Base-by-base conservation (phyloP, 2,113 vertebrate genomes). In the Megaleporinus macrocephalus region DNA sequence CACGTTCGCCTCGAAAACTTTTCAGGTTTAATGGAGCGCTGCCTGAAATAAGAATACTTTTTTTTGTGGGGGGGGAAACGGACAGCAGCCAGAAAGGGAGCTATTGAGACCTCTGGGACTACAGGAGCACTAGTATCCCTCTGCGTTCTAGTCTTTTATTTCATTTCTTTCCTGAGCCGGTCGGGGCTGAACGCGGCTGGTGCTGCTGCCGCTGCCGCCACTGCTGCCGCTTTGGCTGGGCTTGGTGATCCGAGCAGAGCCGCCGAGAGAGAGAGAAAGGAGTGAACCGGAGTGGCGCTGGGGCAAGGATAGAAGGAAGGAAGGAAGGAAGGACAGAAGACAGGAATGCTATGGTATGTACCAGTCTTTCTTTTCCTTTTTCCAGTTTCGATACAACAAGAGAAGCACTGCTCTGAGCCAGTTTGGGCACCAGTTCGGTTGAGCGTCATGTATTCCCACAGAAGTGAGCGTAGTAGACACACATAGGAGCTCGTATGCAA, bases 311-410 rank as follows among this genome's bases (percentile, higher is more conserved):
- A n/a, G n/a, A n/a, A n/a, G n/a, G n/a, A n/a, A n/a, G n/a, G n/a
- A n/a, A n/a, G n/a, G n/a, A n/a, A n/a, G n/a, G n/a, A n/a, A n/a
- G n/a, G n/a, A n/a, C n/a, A n/a, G 80, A 26, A 84, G 59, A 47
- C 83, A 84, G 90, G 89, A 93, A 90, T 92, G 90, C 91, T 88
- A 87, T 91, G 94, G 94, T 95, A 95, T 80, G 94, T 93, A 86
- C 57, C 83, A 78, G 84, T 85, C 68, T 49, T 89, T 89, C 62
- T 61, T 24, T 73, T 12, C 22, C 13, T 27, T 13, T 57, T 27
- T 44, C 11, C 72, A 53, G 18, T 18, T 33, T 80, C 30, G 14
- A 14, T 29, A 0, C n/a, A 77, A 68, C 36, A n/a, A n/a, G 30
- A 49, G 22, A 5, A 49, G 63, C 47, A 20, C 29, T 69, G 47